Percentiles rank a stretch among this genome's conserved stretches.
Evolutionary conservation across 2,797 vertebrate genomes (phyloP).

Genomic region (Clarias platycephalus): DNA sequence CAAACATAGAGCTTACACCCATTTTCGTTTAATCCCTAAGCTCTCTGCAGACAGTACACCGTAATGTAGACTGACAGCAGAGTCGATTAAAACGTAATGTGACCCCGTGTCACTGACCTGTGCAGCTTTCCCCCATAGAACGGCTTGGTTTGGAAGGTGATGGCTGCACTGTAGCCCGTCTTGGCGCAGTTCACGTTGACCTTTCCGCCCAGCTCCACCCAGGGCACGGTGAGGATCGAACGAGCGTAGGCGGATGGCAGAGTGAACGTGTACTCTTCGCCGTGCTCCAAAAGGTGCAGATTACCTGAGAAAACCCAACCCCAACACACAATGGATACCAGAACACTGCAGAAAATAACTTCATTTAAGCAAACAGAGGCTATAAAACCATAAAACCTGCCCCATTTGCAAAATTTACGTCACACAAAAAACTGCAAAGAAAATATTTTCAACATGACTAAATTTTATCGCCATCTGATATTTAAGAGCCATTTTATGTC

Average conservation of each 20-base stretch:
- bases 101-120: conserved; percentile 73
- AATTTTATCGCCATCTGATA: background rate
- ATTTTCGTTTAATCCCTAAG: background rate
- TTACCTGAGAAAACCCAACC: conserved; percentile 73
- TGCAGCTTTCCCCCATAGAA: conserved; percentile 97
- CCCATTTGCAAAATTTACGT: background rate
- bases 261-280: conserved; percentile 94
- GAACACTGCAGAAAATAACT: background rate
- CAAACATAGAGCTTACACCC: background rate
- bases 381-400: background rate
- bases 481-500: background rate
- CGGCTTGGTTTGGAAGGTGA: conserved; percentile 98
- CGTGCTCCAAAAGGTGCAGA: conserved; percentile 87
- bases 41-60: conserved; percentile 11
- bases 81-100: conserved; percentile 42
- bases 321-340: conserved; percentile 1
- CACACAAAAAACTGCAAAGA: background rate
- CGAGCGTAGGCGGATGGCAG: conserved; percentile 94
- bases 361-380: background rate
- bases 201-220: conserved; percentile 97
- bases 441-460: background rate
- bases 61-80: conserved; percentile 25
- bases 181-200: conserved; percentile 89
- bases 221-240: conserved; percentile 97
- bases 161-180: conserved; percentile 91